Percentiles rank a stretch among this genome's conserved stretches.
phyloP scores from a whole-genome alignment of 2,888 invertebrate species.

The Rhingia rostrata region DNA sequence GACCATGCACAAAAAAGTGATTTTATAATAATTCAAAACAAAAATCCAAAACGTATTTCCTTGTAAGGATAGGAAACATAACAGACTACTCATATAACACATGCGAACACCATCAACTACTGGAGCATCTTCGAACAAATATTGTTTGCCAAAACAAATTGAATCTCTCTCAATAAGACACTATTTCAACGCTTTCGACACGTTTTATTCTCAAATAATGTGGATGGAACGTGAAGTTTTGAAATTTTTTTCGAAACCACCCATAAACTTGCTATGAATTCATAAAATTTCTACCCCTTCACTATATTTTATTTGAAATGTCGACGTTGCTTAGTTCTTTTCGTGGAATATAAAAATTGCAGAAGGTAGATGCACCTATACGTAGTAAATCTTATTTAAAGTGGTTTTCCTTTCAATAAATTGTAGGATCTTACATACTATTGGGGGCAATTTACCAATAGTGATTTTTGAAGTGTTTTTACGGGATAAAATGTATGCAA shows the following conservation, averaged over 20 bases:
- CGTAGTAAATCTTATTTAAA: conserved; percentile 23
- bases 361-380: conserved; percentile 30
- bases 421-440: background rate
- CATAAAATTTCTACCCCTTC: conserved; percentile 46
- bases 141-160: conserved; percentile 69
- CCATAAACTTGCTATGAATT: conserved; percentile 65
- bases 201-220: conserved; percentile 68
- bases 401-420: conserved; percentile 14
- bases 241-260: conserved; percentile 50
- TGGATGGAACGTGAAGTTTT: conserved; percentile 67
- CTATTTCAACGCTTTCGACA: conserved; percentile 68
- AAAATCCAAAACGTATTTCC: conserved; percentile 40
- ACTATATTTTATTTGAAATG: conserved; percentile 48
- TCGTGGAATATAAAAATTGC: conserved; percentile 29
- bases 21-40: conserved; percentile 1
- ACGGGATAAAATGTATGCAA: background rate
- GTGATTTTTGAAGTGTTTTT: background rate
- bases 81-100: conserved; percentile 53
- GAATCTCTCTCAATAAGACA: conserved; percentile 65
- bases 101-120: conserved; percentile 38
- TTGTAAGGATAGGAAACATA: conserved; percentile 40
- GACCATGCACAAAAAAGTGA: background rate
- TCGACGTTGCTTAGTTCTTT: conserved; percentile 33
- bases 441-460: background rate
- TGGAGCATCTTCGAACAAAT: conserved; percentile 60